Evolutionary conservation across 64 coral and sea anemone genomes (phyloP).

Genomic region (Actinia tenebrosa): DNA sequence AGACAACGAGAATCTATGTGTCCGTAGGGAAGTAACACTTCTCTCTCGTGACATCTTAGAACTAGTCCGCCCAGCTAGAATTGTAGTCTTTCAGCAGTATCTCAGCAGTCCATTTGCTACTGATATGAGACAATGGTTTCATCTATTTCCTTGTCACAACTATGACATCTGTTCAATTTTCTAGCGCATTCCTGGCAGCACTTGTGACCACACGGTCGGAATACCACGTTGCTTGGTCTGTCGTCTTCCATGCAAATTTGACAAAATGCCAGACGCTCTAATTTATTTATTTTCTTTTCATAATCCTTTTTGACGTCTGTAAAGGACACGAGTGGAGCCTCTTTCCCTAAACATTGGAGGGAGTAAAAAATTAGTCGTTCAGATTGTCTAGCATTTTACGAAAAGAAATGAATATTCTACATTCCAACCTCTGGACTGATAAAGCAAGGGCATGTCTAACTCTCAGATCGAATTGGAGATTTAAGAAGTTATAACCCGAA

Average conservation of each 20-base stretch:
- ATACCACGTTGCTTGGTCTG: constrained; percentile 21
- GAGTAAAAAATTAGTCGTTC: not conserved
- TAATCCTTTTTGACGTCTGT: not conserved
- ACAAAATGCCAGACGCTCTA: constrained; percentile 2
- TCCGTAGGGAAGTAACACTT: no score
- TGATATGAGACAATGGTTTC: constrained; percentile 8
- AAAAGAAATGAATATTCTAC: not conserved
- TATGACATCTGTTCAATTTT: constrained; percentile 19
- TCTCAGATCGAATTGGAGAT: no score
- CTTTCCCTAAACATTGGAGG: not conserved
- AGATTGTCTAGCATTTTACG: not conserved
- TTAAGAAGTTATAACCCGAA: no score
- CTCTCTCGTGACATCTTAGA: no score
- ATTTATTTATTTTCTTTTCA: not conserved
- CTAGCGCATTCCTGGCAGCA: constrained; percentile 16
- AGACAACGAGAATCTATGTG: no score
- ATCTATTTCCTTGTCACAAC: constrained; percentile 8
- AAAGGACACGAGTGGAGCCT: not conserved
- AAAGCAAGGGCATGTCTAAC: no score
- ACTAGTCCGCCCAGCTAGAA: not conserved
- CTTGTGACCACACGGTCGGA: constrained; percentile 25
- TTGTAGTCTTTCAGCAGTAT: no score
- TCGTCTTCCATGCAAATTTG: constrained; percentile 41
- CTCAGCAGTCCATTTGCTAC: not conserved
- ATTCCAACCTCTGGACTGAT: no score